Evolutionary conservation across 2,113 vertebrate genomes (phyloP).

Genomic region (Boleophthalmus pectinirostris): DNA sequence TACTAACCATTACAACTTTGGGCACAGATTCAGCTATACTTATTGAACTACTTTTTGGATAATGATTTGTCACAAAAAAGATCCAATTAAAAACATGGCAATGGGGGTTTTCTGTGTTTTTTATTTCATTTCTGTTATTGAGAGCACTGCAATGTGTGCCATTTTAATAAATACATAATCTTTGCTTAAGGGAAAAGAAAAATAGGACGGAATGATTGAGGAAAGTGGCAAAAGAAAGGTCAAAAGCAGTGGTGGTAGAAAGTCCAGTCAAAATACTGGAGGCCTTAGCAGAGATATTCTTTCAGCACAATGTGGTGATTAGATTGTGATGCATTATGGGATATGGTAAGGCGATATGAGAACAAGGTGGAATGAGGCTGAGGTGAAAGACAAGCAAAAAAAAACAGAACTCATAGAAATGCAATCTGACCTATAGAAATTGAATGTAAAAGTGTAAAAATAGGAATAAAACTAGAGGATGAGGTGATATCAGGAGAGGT

Average conservation of each 20-base stretch:
- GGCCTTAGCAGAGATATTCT: neutral
- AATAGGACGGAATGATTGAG: conserved; percentile 26
- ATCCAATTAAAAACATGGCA: conserved; percentile 14
- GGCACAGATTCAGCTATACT: conserved; percentile 27
- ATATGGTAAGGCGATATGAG: neutral
- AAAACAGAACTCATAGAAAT: neutral
- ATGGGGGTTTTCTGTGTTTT: neutral
- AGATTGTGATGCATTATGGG: conserved; percentile 2
- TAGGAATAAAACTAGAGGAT: neutral
- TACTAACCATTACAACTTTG: conserved; percentile 37
- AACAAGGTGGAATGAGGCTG: neutral
- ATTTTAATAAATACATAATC: conserved; percentile 49
- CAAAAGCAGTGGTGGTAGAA: neutral
- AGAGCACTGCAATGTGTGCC: conserved; percentile 44
- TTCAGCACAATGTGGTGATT: neutral
- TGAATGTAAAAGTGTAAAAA: neutral
- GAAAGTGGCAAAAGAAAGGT: neutral
- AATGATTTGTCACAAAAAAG: neutral
- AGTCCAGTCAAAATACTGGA: neutral
- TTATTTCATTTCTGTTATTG: neutral
- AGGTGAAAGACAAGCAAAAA: neutral
- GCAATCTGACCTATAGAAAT: neutral
- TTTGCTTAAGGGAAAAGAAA: conserved; percentile 57
- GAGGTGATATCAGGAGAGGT: conserved; percentile 64
- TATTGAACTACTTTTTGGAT: conserved; percentile 9